Evolutionary conservation across 2,888 invertebrate genomes (phyloP).

Genomic region (Stenotaenia linearis): DNA sequence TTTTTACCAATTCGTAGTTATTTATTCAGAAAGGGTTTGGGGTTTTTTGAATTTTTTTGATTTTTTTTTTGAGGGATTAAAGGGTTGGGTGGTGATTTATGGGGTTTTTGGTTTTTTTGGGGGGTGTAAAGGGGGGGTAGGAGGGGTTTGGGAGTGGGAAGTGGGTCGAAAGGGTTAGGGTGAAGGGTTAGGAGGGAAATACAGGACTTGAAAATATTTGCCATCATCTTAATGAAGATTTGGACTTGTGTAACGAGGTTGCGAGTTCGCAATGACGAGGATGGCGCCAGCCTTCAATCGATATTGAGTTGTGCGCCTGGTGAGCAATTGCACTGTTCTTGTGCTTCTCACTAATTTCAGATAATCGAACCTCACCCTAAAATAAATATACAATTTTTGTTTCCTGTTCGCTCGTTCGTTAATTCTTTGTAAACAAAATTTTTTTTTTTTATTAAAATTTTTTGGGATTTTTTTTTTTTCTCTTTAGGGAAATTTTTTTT

Average conservation of each 20-base stretch:
- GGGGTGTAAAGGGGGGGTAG: background rate
- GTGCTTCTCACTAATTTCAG: constrained; percentile 1
- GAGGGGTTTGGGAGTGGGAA: background rate
- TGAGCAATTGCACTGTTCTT: constrained; percentile 9
- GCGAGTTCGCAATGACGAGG: constrained; percentile 9
- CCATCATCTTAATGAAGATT: background rate
- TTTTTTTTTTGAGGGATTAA: background rate
- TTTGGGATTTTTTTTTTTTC: background rate
- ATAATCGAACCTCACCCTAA: background rate
- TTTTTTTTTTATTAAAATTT: background rate
- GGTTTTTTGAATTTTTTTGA: background rate
- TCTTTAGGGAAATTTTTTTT: no score
- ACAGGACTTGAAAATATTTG: background rate
- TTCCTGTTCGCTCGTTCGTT: no score
- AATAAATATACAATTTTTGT: background rate
- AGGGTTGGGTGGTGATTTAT: no score
- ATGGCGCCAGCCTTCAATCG: constrained; percentile 5
- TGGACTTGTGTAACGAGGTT: background rate
- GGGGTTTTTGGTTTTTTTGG: background rate
- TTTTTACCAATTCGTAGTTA: background rate
- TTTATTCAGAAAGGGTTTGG: background rate
- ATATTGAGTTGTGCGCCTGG: background rate
- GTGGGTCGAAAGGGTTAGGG: background rate
- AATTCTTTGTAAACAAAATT: no score
- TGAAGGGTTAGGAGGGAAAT: background rate